Evolutionary conservation across 2,888 invertebrate genomes (phyloP), one percentile per base, ranked within the genome.

Genomic region (Rhogogaster chlorosoma): DNA sequence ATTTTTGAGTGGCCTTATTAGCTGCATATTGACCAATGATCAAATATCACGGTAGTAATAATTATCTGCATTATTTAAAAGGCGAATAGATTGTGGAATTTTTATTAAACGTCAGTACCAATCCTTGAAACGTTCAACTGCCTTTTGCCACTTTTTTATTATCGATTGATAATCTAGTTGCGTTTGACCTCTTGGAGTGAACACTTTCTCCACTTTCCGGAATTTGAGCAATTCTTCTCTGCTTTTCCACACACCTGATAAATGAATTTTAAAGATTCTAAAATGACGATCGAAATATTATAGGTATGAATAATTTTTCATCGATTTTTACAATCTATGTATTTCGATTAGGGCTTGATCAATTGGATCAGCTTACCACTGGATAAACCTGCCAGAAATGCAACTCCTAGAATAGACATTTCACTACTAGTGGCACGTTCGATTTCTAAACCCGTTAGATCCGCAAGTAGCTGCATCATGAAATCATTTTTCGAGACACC

Each of bases 401-500:
- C 97, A 85, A 97, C 97, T 0, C 99, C 99, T 84, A 97, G 94
- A 57, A 97, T 96, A 1, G 98, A 97, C 95, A 97, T 97, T 93
- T 99, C 98, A 0, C 95, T 94, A 86, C 96, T 95, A 0, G 93
- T 92, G 0, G 97, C 95, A 53, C 99, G 94, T 92, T 98, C 97
- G 5, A 99, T 97, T 0, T 94, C 92, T 83, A 97, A 93, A 0
- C 96, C 96, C 0, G 97, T 97, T 84, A 98, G 94, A 93, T 99
- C 98, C 0, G 99, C 96, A 88, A 99, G 95, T 85, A 98, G 94
- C 93, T 99, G 99, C 89, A 98, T 96, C 70, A 99, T 94, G 92
- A 99, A 99, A 93, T 98, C 96, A 93, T 99, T 99, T 87, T 96
- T 96, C 0, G 98, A 97, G n/a, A 99, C 98, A n/a, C 99, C 99